phyloP scores from a whole-genome alignment of 2,888 invertebrate species.

The Macropis europaea region DNA sequence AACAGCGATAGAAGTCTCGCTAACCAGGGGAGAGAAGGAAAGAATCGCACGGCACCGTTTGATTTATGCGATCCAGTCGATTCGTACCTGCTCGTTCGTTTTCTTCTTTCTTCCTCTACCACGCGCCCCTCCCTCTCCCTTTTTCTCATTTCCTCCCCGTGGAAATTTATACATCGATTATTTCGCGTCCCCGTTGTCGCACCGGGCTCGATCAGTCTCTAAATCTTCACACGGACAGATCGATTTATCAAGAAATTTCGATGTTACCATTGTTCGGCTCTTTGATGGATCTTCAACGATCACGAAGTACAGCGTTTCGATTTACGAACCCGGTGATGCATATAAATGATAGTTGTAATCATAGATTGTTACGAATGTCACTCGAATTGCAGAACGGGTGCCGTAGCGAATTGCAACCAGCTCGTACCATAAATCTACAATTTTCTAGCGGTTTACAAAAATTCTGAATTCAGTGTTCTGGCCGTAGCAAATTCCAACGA shows the following conservation, averaged over 20 bases:
- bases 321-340: too few species aligned
- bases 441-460: too few species aligned
- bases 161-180: slow-evolving; percentile 22
- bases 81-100: slow-evolving; percentile 7
- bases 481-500: too few species aligned
- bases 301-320: too few species aligned
- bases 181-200: slow-evolving; percentile 9
- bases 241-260: slow-evolving; percentile 10
- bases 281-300: too few species aligned
- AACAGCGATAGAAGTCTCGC: slow-evolving; percentile 32
- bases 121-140: background rate
- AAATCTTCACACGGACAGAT: background rate
- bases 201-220: background rate
- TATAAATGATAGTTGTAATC: too few species aligned
- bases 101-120: background rate
- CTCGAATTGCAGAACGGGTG: too few species aligned
- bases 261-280: too few species aligned
- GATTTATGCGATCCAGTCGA: slow-evolving; percentile 25
- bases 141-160: background rate
- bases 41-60: slow-evolving; percentile 4
- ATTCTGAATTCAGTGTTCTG: too few species aligned
- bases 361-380: too few species aligned
- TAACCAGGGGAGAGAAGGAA: slow-evolving; percentile 1
- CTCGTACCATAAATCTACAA: too few species aligned
- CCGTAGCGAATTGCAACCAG: too few species aligned